These are phyloP conservation scores for Cassiopea andromeda DNA, from an alignment of 30 jellyfish, hydroid and myxozoan genomes.

Conservation along the genomic window DNA sequence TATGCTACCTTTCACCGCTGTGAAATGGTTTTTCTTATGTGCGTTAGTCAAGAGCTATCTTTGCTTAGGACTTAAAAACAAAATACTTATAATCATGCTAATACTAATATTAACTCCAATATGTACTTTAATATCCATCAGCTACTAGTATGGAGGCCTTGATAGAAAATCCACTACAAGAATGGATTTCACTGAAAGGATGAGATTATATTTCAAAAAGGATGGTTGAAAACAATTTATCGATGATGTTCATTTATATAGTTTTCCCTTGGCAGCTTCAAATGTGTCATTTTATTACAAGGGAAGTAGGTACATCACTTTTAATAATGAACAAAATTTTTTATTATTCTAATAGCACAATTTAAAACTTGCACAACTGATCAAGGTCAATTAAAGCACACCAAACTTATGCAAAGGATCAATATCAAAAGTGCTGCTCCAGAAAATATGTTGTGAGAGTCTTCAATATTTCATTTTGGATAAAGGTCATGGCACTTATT, in stretches of 20 bases:
- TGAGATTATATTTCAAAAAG: too few species aligned
- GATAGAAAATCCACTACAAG: background rate
- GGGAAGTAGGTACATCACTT: too few species aligned
- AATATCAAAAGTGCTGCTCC: background rate
- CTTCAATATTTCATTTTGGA: background rate
- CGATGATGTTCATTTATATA: background rate
- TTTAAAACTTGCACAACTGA: background rate
- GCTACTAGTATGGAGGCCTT: background rate
- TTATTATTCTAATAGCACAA: background rate
- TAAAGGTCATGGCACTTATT: background rate
- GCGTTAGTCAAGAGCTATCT: slow-evolving; percentile 8
- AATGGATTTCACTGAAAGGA: too few species aligned
- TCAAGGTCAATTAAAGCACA: background rate
- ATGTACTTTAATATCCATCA: background rate
- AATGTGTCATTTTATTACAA: background rate
- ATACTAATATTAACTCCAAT: slow-evolving; percentile 9
- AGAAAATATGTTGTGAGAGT: background rate
- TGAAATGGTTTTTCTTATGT: background rate
- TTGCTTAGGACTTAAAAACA: too few species aligned
- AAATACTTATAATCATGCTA: slow-evolving; percentile 7
- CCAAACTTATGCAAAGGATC: background rate
- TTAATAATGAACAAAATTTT: background rate
- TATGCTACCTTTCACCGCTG: slow-evolving; percentile 5
- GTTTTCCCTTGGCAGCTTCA: background rate
- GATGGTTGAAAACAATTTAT: background rate